Evolutionary conservation across 2,797 vertebrate genomes (phyloP), one percentile per base, ranked within the genome.

Genomic region (Rousettus madagascariensis): DNA sequence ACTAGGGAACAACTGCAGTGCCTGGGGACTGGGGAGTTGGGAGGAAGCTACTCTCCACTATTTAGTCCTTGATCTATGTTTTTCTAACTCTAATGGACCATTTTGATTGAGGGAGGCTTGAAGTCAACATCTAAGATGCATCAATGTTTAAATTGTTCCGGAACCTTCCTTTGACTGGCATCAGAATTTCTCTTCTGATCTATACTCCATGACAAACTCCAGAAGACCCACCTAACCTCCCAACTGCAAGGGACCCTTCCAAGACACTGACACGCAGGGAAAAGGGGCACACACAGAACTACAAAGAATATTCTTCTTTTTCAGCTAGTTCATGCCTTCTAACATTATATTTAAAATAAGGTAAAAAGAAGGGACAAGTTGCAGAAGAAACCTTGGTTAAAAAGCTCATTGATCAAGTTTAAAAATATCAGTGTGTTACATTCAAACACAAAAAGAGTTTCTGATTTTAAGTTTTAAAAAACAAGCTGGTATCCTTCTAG

Each of bases 401-500:
- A 96, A 94, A 4, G 15, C 53, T 93, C 12, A 80, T 8, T 77
- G 71, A 93, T 43, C 90, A 82, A 61, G 38, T 33, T 95, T 97
- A 97, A 98, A 98, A 97, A 95, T 51, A 72, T 96, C 91, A 91
- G 8, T 93, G 90, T 94, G 78, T 97, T 97, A 92, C 38, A 92
- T 80, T 94, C 96, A 92, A 97, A 90, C 71, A 65, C 69, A 85
- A 49, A 89, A 83, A 79, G 82, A 55, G 72, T 87, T 92, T 90
- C 95, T 91, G 61, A 90, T 96, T 68, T 63, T 66, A 90, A 74
- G n/a, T 87, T 89, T 74, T 96, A 84, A 96, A 97, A 94, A 94
- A 92, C 61, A 84, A 95, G 72, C 43, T 90, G 91, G 84, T 91
- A 59, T 49, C 94, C 94, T 83, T 84, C 92, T n/a, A 61, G 11